phyloP scores from a whole-genome alignment of 2,797 vertebrate genomes.

The Orestias chungarensis region DNA sequence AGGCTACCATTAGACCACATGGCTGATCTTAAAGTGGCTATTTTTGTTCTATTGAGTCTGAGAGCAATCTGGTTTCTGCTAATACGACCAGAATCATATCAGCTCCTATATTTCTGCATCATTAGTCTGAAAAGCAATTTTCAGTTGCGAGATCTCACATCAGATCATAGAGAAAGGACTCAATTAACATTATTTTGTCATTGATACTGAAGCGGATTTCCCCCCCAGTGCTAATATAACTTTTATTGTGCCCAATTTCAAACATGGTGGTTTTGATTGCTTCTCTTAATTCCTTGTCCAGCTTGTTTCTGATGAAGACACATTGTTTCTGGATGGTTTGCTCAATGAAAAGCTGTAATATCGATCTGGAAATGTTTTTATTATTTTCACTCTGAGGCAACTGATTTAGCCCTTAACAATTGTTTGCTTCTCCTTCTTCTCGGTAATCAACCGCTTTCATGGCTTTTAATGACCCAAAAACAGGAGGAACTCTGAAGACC shows the following conservation, averaged over 20 bases:
- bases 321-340: not conserved
- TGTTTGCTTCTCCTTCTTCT: not conserved
- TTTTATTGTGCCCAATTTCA: not conserved
- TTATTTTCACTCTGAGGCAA: not conserved
- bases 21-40: constrained; percentile 18
- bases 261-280: not conserved
- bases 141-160: not conserved
- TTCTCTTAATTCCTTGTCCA: not conserved
- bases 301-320: not conserved
- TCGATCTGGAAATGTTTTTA: not conserved
- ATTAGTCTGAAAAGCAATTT: not conserved
- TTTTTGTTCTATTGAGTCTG: constrained; percentile 1
- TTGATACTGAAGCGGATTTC: not conserved
- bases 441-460: not conserved
- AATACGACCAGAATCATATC: not conserved
- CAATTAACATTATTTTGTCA: not conserved
- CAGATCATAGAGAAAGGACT: not conserved
- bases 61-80: not conserved
- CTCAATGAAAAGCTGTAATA: not conserved
- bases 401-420: not conserved
- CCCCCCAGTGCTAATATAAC: not conserved
- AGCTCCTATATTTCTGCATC: not conserved
- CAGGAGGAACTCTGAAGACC: too few species aligned
- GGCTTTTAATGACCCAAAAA: too few species aligned
- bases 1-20: constrained; percentile 3